phyloP scores from a whole-genome alignment of 1,140 invertebrate species.

The Eufriesea mexicana region DNA sequence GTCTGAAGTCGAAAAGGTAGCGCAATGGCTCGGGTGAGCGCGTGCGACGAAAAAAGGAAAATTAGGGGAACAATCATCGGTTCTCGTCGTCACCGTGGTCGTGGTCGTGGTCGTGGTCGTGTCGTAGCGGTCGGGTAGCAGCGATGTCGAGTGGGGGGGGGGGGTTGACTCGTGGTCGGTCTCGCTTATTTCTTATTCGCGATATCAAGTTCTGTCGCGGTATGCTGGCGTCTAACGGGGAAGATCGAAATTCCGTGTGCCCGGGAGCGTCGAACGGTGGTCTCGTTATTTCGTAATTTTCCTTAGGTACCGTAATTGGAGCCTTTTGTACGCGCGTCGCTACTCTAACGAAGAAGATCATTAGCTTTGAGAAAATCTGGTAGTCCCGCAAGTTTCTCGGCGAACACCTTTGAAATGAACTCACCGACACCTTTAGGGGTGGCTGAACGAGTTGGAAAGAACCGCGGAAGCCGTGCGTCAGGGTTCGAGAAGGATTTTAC shows the following conservation, averaged over 20 bases:
- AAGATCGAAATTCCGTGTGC: constrained; percentile 48
- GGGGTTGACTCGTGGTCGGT: not conserved
- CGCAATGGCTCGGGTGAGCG: not conserved
- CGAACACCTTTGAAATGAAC: constrained; percentile 51
- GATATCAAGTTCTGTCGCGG: constrained; percentile 7
- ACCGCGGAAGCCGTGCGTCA: constrained; percentile 42
- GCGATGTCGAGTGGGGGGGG: no score
- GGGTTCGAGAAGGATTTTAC: constrained; percentile 68
- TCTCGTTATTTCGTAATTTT: constrained; percentile 57
- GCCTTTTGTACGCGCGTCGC: constrained; percentile 48
- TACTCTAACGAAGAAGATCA: constrained; percentile 54
- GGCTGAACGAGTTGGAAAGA: constrained; percentile 45
- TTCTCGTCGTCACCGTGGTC: no score
- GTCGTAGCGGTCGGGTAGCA: no score
- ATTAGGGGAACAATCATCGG: no score
- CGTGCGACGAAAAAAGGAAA: not conserved
- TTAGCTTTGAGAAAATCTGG: constrained; percentile 53
- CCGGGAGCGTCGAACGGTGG: constrained; percentile 51
- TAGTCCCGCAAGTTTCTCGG: constrained; percentile 51
- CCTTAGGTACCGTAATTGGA: constrained; percentile 46
- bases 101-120: no score
- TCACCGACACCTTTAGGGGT: constrained; percentile 49
- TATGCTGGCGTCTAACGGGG: not conserved
- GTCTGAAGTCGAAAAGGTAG: constrained; percentile 18
- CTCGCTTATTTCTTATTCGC: constrained; percentile 26